These are phyloP conservation scores for Phalacrocorax brasilianus DNA, from an alignment of 2,113 vertebrate genomes.

Conservation along the genomic window DNA sequence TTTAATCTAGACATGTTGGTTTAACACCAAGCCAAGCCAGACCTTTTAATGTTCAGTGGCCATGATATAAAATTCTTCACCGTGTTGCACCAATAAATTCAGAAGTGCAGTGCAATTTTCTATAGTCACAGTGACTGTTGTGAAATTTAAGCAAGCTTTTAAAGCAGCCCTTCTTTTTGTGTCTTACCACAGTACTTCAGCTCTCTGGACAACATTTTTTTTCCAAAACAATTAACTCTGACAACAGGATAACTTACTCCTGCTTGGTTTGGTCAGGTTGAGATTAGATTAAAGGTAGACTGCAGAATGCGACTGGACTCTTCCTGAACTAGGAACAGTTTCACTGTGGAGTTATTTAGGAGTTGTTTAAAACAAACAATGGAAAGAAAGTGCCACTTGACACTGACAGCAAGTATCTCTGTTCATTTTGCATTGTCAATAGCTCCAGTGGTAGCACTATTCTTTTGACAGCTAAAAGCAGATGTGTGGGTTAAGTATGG, in stretches of 20 bases:
- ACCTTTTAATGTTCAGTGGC: slow-evolving; percentile 79
- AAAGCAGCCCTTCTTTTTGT: neutral
- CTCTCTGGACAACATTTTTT: neutral
- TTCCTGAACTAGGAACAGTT: slow-evolving; percentile 21
- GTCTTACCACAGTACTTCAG: neutral
- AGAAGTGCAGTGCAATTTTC: slow-evolving; percentile 60
- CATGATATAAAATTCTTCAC: slow-evolving; percentile 75
- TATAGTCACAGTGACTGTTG: neutral
- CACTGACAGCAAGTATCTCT: slow-evolving; percentile 71
- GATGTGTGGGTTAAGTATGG: slow-evolving; percentile 85
- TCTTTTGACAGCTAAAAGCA: slow-evolving; percentile 84
- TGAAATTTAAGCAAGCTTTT: slow-evolving; percentile 58
- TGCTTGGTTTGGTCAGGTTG: neutral
- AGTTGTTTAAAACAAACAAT: slow-evolving; percentile 68
- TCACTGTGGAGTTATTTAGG: slow-evolving; percentile 57
- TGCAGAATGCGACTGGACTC: neutral
- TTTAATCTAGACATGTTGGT: slow-evolving; percentile 81
- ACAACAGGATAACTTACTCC: neutral
- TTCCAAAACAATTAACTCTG: neutral
- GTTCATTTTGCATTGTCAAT: slow-evolving; percentile 76
- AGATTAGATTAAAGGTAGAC: neutral
- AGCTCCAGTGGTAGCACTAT: slow-evolving; percentile 75
- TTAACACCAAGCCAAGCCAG: slow-evolving; percentile 79
- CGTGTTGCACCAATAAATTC: slow-evolving; percentile 75
- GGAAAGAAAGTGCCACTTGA: slow-evolving; percentile 71